A percentile compares a stretch with the other conserved stretches of the same genome.
Evolutionary conservation across 2,888 invertebrate species (phyloP).

Genomic region (Rhamnusium bicolor): DNA sequence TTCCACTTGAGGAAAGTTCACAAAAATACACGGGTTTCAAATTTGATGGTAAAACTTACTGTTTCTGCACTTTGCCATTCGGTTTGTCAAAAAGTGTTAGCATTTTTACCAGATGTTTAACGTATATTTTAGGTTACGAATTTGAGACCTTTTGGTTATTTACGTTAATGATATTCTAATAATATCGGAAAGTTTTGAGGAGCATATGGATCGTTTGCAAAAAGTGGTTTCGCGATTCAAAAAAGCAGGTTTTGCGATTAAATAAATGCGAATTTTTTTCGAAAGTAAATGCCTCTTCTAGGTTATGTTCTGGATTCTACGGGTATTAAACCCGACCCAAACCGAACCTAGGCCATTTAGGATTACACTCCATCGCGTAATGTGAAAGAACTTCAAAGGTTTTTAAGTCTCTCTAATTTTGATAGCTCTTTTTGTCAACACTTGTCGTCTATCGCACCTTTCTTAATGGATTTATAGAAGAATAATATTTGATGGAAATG

Average conservation of each 20-base stretch:
- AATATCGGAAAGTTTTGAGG: background rate
- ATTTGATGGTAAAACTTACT: slow-evolving; percentile 33
- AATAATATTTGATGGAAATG: no score
- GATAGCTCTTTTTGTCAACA: no score
- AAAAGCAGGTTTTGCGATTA: background rate
- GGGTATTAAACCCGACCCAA: no score
- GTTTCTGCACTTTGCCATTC: slow-evolving; percentile 40
- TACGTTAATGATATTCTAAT: background rate
- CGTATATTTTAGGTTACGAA: background rate
- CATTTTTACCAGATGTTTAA: slow-evolving; percentile 19
- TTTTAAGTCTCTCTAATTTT: no score
- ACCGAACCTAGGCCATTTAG: no score
- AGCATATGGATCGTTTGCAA: slow-evolving; percentile 24
- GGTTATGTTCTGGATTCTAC: no score
- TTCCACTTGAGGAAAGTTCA: slow-evolving; percentile 21
- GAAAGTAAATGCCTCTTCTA: no score
- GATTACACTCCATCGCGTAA: no score
- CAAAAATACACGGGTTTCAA: slow-evolving; percentile 42
- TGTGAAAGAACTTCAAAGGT: no score
- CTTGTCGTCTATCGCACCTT: no score
- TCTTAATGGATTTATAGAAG: no score
- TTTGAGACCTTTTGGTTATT: background rate
- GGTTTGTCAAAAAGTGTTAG: slow-evolving; percentile 32
- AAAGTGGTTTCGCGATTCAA: background rate
- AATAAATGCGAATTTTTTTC: no score